Base-by-base conservation (phyloP, 2,113 vertebrate species). In the Labeo rohita region DNA sequence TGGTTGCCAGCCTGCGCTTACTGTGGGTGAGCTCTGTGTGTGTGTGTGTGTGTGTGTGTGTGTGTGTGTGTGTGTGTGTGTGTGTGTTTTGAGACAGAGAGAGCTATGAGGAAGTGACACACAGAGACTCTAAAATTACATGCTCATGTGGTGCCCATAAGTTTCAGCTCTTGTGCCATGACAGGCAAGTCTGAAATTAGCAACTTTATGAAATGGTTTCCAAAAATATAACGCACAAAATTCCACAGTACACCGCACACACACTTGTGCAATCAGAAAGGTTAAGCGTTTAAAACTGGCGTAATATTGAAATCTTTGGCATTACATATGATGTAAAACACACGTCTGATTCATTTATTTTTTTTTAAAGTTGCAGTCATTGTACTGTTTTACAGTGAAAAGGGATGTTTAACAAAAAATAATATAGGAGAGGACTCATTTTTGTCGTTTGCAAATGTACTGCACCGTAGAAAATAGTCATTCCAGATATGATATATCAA, bases 21-120 rank as follows among this genome's bases (percentile, higher is more conserved):
- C 72, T 23, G 72, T 49, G 72, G 10, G 72, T 74, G 43, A 47
- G 21, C 68, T 8, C 66, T 72, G 10, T 66, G 10, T 66, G 43
- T 77, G 23, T 61, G 15, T 73, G 54, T 54, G 36, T 84, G n/a
- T 61, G 83, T 65, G 47, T 12, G 13, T 75, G 83, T 28, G 39
- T 66, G 56, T 18, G 45, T 49, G 39, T 76, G 34, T 45, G 72
- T 28, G 36, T 23, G 21, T 39, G 61, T 2, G 39, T 49, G 39
- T 76, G 34, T 45, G 72, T 28, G n/a, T 11, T 8, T n/a, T 2
- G 63, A 73, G 70, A 66, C 34, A 56, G 8, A 15, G 23, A 28
- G 59, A 36, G 63, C 11, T 39, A 87, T 79, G 65, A 49, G 74
- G 52, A 73, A 73, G 59, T 80, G 76, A 89, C 82, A 86, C 70